phyloP scores from a whole-genome alignment of 2,113 vertebrate species.

The Dromiciops gliroides region DNA sequence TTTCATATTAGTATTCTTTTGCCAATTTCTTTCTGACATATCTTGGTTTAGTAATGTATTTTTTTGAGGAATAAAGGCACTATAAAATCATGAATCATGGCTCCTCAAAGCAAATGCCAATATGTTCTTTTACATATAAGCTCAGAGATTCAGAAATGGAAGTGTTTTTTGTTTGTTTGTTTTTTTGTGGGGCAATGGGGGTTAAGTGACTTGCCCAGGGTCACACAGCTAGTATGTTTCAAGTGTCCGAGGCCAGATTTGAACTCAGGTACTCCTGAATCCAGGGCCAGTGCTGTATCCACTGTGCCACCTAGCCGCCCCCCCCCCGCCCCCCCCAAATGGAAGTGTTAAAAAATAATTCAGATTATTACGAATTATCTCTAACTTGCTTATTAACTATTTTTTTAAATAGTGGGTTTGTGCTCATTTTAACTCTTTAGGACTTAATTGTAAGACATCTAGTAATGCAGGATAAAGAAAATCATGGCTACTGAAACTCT shows the following conservation, averaged over 20 bases:
- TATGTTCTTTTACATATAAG: not conserved
- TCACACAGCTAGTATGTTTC: too few species aligned
- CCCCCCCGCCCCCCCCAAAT: too few species aligned
- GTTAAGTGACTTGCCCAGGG: too few species aligned
- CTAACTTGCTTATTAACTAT: constrained; percentile 19
- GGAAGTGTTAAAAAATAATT: not conserved
- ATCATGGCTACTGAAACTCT: too few species aligned
- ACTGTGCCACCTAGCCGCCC: too few species aligned
- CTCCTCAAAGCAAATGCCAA: not conserved
- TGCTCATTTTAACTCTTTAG: not conserved
- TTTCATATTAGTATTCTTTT: constrained; percentile 21
- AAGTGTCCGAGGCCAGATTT: too few species aligned
- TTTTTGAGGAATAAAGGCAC: not conserved
- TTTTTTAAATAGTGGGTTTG: not conserved
- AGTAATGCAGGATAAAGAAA: too few species aligned
- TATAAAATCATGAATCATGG: not conserved
- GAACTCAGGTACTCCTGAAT: too few species aligned
- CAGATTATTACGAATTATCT: not conserved
- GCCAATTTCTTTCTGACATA: not conserved
- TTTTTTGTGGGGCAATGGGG: too few species aligned
- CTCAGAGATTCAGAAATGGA: not conserved
- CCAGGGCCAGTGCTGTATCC: too few species aligned
- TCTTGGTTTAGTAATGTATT: not conserved
- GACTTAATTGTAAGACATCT: not conserved
- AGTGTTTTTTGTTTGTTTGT: too few species aligned